These are phyloP conservation scores for Capricornis sumatraensis DNA, from an alignment of 2,113 vertebrate genomes.

Conservation along the genomic window DNA sequence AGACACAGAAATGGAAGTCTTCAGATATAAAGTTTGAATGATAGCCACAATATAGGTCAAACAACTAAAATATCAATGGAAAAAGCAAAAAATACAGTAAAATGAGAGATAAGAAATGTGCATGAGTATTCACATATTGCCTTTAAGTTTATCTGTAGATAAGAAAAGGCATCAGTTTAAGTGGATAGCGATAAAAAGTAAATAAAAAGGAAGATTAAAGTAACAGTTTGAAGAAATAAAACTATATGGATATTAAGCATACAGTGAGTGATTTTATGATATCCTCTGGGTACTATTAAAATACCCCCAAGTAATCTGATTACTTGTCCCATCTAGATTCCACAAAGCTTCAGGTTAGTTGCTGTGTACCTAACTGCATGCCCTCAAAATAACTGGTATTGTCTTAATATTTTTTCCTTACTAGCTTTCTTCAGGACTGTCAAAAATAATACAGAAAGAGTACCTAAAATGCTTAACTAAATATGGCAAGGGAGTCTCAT, in stretches of 20 bases:
- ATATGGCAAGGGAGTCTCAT: background rate
- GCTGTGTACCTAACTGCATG: constrained; percentile 4
- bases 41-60: background rate
- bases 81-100: constrained; percentile 34
- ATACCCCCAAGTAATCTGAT: constrained; percentile 66
- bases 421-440: constrained; percentile 14
- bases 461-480: background rate
- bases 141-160: constrained; percentile 54
- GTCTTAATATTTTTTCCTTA: constrained; percentile 25
- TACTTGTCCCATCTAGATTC: constrained; percentile 68
- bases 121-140: background rate
- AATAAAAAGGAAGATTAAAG: constrained; percentile 69
- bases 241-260: constrained; percentile 55
- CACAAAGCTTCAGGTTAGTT: constrained; percentile 57
- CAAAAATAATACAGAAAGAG: constrained; percentile 36
- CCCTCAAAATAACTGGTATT: constrained; percentile 31
- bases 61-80: constrained; percentile 20
- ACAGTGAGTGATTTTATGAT: constrained; percentile 63
- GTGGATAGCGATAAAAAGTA: constrained; percentile 63
- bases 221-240: constrained; percentile 64
- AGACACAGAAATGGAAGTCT: background rate
- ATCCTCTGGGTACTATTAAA: constrained; percentile 65
- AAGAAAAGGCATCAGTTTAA: constrained; percentile 60
- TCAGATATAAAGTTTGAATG: background rate
- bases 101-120: background rate